phyloP scores from a whole-genome alignment of 1,140 invertebrate genomes.

The Phymastichus coffea region DNA sequence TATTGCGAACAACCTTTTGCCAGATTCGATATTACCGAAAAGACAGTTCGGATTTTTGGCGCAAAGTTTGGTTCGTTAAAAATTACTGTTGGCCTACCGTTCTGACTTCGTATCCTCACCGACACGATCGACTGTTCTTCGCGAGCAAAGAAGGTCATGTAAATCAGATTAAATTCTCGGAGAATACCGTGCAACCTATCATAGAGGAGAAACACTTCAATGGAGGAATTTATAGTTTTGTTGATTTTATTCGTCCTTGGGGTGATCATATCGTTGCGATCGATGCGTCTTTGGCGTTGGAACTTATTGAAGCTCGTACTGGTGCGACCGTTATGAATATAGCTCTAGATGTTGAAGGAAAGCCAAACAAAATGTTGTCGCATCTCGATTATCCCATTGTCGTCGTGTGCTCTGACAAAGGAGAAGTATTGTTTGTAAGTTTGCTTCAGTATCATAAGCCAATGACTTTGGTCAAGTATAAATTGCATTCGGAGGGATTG shows the following conservation, averaged over 20 bases:
- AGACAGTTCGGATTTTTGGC: slow-evolving; percentile 31
- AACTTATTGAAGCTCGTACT: slow-evolving; percentile 33
- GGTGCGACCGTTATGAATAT: slow-evolving; percentile 33
- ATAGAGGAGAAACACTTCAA: slow-evolving; percentile 21
- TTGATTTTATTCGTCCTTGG: slow-evolving; percentile 47
- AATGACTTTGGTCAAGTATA: slow-evolving; percentile 29
- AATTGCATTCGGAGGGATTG: slow-evolving; percentile 34
- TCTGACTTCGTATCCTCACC: slow-evolving; percentile 33
- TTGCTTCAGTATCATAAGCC: slow-evolving; percentile 34
- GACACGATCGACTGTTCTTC: slow-evolving; percentile 40
- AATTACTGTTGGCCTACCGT: slow-evolving; percentile 29
- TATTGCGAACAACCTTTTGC: slow-evolving; percentile 46
- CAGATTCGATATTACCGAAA: slow-evolving; percentile 44
- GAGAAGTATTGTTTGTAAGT: slow-evolving; percentile 41
- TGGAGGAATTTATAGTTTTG: slow-evolving; percentile 34
- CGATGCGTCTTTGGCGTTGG: slow-evolving; percentile 29
- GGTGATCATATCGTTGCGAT: slow-evolving; percentile 39
- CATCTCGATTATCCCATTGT: slow-evolving; percentile 44
- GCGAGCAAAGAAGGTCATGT: slow-evolving; percentile 42
- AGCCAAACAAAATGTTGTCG: slow-evolving; percentile 31
- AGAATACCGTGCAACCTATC: slow-evolving; percentile 1
- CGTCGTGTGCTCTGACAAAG: slow-evolving; percentile 33
- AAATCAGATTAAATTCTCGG: slow-evolving; percentile 34
- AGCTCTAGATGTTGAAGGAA: slow-evolving; percentile 30
- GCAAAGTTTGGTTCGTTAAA: slow-evolving; percentile 35